Conservation (phyloP, 2,888 invertebrate species). For the Andrena fulva region DNA sequence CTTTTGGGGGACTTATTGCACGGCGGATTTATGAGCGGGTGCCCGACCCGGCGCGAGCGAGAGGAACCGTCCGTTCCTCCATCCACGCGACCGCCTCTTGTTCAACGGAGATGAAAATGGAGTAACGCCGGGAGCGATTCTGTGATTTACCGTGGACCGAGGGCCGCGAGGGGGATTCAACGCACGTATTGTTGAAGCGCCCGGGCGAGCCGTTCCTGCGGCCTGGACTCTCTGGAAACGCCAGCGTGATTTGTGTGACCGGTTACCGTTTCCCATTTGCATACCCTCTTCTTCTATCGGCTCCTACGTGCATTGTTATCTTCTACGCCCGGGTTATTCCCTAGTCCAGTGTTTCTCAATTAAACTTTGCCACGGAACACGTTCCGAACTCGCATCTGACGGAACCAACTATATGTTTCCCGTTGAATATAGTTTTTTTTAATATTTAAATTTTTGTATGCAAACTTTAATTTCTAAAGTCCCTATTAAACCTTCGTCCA, state of each 20-base stretch:
- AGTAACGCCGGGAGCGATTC: slow-evolving; percentile 79
- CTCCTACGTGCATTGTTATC: slow-evolving; percentile 63
- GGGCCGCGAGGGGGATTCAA: slow-evolving; percentile 55
- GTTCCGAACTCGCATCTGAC: too few relatives aligned
- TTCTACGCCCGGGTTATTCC: slow-evolving; percentile 46
- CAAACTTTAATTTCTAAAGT: too few relatives aligned
- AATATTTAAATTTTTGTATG: too few relatives aligned
- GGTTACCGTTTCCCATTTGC: slow-evolving; percentile 76
- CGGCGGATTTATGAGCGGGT: slow-evolving; percentile 53
- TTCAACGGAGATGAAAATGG: slow-evolving; percentile 77
- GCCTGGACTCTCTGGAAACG: slow-evolving; percentile 72
- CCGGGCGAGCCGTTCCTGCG: slow-evolving; percentile 34
- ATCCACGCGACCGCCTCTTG: slow-evolving; percentile 61
- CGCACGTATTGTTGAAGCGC: slow-evolving; percentile 50
- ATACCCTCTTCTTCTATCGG: slow-evolving; percentile 65
- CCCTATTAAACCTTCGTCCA: too few relatives aligned
- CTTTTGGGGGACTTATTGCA: slow-evolving; percentile 50
- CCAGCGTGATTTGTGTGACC: slow-evolving; percentile 77
- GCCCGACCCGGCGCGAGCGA: slow-evolving; percentile 43
- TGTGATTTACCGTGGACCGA: slow-evolving; percentile 77
- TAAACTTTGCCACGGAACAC: too few relatives aligned
- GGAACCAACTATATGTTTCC: too few relatives aligned
- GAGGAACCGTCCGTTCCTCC: slow-evolving; percentile 43
- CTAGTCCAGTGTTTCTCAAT: neutral
- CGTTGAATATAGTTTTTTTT: too few relatives aligned